Percentiles rank a stretch among this genome's conserved stretches.
phyloP scores from a whole-genome alignment of 2,888 invertebrate species.

The Eilema caniola region DNA sequence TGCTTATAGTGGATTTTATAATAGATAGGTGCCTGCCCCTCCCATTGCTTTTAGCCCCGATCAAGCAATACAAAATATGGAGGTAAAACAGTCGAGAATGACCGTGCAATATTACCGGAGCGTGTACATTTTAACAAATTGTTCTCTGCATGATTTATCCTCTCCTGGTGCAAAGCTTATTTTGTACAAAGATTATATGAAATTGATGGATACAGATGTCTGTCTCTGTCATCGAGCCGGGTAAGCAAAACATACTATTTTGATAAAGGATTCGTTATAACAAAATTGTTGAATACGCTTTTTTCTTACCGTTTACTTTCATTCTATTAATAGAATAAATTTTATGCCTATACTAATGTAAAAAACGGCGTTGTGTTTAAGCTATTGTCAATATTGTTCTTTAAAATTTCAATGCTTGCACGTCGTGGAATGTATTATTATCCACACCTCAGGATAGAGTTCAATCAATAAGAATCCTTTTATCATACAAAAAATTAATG shows the following conservation, averaged over 20 bases:
- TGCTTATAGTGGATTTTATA: too few relatives aligned
- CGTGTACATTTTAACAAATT: conserved; percentile 49
- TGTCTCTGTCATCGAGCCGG: conserved; percentile 23
- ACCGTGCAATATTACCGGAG: conserved; percentile 41
- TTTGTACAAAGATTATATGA: conserved; percentile 47
- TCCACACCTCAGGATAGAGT: too few relatives aligned
- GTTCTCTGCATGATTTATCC: conserved; percentile 51
- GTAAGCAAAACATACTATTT: neutral
- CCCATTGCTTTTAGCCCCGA: neutral
- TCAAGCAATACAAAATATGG: conserved; percentile 11
- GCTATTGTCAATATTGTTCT: too few relatives aligned
- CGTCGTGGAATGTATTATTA: too few relatives aligned
- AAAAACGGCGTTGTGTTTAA: too few relatives aligned
- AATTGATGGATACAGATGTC: conserved; percentile 46
- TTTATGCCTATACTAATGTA: neutral
- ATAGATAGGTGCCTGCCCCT: neutral
- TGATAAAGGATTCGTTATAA: neutral
- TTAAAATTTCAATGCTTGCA: too few relatives aligned
- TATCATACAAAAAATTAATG: too few relatives aligned
- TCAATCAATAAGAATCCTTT: too few relatives aligned
- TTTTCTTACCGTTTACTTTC: too few relatives aligned
- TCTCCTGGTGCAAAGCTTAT: conserved; percentile 35
- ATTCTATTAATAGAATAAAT: too few relatives aligned
- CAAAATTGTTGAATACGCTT: too few relatives aligned
- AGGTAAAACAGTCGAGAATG: conserved; percentile 31